Conservation (phyloP, 2,888 invertebrate genomes). For the Athripsodes cinereus region DNA sequence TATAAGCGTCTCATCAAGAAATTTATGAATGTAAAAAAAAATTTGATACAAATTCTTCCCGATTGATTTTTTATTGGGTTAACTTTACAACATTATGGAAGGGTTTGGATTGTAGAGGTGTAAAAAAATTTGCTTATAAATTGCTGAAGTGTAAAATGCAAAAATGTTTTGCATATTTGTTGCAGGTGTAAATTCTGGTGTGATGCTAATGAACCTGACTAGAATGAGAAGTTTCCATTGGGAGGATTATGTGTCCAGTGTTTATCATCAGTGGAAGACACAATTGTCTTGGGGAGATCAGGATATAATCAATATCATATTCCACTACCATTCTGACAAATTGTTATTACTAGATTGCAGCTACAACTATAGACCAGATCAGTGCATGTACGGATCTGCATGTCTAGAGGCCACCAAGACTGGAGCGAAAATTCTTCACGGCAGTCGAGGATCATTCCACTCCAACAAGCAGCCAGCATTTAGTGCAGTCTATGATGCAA, state of each 20-base stretch:
- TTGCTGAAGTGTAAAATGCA: no score
- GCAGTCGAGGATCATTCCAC: slow-evolving; percentile 82
- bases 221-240: slow-evolving; percentile 82
- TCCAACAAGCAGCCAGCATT: slow-evolving; percentile 82
- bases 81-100: no score
- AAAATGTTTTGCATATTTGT: no score
- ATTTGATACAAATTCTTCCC: no score
- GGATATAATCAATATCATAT: slow-evolving; percentile 88
- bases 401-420: slow-evolving; percentile 65
- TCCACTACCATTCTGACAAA: slow-evolving; percentile 73
- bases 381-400: slow-evolving; percentile 91
- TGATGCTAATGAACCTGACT: slow-evolving; percentile 96
- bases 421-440: slow-evolving; percentile 83
- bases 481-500: slow-evolving; percentile 46
- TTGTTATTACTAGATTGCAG: slow-evolving; percentile 76
- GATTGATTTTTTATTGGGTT: no score
- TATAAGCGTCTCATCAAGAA: no score
- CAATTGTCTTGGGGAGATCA: slow-evolving; percentile 96
- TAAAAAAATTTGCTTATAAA: no score
- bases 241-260: slow-evolving; percentile 76
- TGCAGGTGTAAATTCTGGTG: slow-evolving; percentile 89
- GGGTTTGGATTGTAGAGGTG: no score
- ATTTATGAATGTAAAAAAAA: no score
- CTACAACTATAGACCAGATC: slow-evolving; percentile 91
- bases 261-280: slow-evolving; percentile 76